phyloP scores from a whole-genome alignment of 2,888 invertebrate species.

The Leptopilina syphax region DNA sequence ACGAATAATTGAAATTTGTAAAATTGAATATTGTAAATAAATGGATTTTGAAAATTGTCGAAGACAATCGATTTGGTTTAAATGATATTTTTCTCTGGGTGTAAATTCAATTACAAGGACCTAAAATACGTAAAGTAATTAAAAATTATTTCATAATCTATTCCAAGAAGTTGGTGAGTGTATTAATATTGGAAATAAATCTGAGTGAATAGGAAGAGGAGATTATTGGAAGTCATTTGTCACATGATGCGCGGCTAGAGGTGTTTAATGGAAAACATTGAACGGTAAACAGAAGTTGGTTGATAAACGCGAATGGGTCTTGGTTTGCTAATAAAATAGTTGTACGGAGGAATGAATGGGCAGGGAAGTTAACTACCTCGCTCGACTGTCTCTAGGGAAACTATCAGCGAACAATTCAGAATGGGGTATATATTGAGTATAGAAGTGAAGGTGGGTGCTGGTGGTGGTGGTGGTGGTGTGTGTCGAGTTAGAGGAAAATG shows the following conservation, averaged over 20 bases:
- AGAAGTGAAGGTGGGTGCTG: constrained; percentile 41
- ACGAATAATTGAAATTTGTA: too few relatives aligned
- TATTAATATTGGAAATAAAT: too few relatives aligned
- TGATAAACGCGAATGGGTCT: constrained; percentile 61
- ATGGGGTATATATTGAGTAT: constrained; percentile 53
- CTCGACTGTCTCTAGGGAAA: constrained; percentile 59
- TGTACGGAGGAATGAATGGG: constrained; percentile 61
- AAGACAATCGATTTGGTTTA: too few relatives aligned
- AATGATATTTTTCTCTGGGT: too few relatives aligned
- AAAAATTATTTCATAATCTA: too few relatives aligned
- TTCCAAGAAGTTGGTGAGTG: too few relatives aligned
- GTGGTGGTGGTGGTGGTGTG: too few relatives aligned
- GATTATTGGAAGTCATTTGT: constrained; percentile 5
- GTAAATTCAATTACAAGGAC: too few relatives aligned
- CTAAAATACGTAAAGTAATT: too few relatives aligned
- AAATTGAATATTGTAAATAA: too few relatives aligned
- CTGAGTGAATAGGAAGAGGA: too few relatives aligned
- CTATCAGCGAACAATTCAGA: constrained; percentile 67
- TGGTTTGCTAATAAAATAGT: constrained; percentile 64
- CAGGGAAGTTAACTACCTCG: constrained; percentile 61
- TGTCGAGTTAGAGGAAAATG: constrained; percentile 13
- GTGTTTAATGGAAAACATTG: constrained; percentile 23
- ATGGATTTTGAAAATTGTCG: too few relatives aligned
- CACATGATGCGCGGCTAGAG: background rate
- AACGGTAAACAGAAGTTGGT: constrained; percentile 55